Percentiles rank a stretch among this genome's conserved stretches.
Conservation (phyloP, 2,888 invertebrate genomes). For the Amitus sp. region DNA sequence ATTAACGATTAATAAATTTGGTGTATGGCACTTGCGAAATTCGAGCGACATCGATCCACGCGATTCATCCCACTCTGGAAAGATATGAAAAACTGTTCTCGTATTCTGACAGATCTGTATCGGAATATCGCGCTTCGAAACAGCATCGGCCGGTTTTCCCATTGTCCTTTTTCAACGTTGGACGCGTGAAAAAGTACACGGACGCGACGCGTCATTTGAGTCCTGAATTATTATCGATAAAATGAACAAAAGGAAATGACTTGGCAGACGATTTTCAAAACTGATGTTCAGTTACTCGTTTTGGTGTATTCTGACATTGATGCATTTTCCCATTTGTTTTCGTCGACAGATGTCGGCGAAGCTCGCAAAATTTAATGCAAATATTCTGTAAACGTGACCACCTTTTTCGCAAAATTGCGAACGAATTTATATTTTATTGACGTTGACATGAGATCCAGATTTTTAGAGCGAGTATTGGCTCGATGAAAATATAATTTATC, state of each 20-base stretch:
- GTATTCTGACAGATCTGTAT: conserved; percentile 2
- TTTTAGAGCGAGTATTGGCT: no score
- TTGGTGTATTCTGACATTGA: not conserved
- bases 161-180: conserved; percentile 1
- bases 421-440: no score
- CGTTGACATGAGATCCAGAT: no score
- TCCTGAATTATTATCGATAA: conserved; percentile 7
- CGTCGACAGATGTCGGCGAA: no score
- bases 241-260: not conserved
- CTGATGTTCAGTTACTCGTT: not conserved
- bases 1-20: conserved; percentile 4
- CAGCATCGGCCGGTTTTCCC: not conserved
- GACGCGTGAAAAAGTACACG: not conserved
- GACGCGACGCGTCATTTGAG: conserved; percentile 1
- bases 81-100: conserved; percentile 9
- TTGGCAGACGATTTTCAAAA: not conserved
- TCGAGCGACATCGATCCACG: conserved; percentile 1
- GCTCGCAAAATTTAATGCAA: no score
- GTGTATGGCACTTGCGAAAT: not conserved
- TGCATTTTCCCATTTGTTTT: not conserved
- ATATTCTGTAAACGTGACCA: no score
- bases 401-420: no score
- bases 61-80: not conserved
- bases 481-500: no score
- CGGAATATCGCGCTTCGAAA: conserved; percentile 9